Conservation (phyloP, 2,797 vertebrate genomes). For the Ctenopoma multispine region DNA sequence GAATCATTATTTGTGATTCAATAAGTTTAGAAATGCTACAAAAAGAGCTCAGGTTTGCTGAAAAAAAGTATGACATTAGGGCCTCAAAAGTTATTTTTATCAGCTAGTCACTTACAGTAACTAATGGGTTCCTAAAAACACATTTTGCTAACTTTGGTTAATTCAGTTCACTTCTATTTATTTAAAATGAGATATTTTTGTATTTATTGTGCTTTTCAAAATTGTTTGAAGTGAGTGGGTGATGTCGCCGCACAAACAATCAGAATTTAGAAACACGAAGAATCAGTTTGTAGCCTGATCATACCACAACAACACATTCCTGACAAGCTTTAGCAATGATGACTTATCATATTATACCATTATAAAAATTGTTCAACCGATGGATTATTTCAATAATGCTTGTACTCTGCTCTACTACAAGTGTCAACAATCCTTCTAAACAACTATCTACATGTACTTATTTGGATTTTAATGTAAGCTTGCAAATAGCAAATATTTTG, state of each 20-base stretch:
- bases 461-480: too few species aligned
- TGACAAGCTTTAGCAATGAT: too few species aligned
- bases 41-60: not conserved
- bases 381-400: not conserved
- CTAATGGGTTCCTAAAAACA: not conserved
- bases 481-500: not conserved
- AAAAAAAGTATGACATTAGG: not conserved
- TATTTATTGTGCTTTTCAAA: not conserved
- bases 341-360: too few species aligned
- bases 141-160: not conserved
- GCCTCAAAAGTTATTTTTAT: not conserved
- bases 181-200: not conserved
- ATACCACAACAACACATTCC: not conserved
- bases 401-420: not conserved
- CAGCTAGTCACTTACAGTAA: not conserved
- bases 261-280: not conserved
- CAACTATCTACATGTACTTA: too few species aligned
- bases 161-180: not conserved
- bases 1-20: not conserved
- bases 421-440: not conserved
- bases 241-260: not conserved
- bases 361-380: not conserved
- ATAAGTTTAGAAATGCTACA: constrained; percentile 2
- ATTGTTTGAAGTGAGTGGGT: not conserved
- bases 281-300: not conserved